Evolutionary conservation across 2,113 vertebrate species (phyloP).

Genomic region (Ivindomyrus marchei): DNA sequence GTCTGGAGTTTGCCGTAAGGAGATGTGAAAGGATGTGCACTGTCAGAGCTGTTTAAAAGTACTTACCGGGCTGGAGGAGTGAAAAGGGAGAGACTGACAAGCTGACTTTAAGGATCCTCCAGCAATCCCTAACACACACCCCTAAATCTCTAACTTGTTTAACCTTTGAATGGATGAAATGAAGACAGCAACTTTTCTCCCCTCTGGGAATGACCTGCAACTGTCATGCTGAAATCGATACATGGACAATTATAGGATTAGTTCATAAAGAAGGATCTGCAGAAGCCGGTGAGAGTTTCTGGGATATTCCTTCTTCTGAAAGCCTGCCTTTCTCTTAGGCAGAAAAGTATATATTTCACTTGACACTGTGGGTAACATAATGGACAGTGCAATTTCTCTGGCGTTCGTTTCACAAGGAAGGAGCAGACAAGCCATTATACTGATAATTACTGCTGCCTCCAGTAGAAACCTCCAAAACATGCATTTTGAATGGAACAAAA

Average conservation of each 20-base stretch:
- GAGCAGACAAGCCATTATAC: neutral
- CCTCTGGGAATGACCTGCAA: conserved; percentile 34
- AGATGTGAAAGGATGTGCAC: neutral
- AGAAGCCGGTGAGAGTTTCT: conserved; percentile 46
- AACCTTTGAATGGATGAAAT: conserved; percentile 31
- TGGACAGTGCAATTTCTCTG: conserved; percentile 1
- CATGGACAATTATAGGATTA: conserved; percentile 63
- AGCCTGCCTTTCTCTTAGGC: conserved; percentile 44
- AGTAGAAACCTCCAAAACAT: neutral
- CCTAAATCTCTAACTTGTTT: conserved; percentile 26
- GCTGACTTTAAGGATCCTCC: neutral
- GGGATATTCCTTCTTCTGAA: conserved; percentile 40
- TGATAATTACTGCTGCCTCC: neutral
- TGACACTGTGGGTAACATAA: conserved; percentile 47
- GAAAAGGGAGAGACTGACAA: neutral
- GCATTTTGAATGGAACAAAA: neutral
- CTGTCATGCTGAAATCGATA: conserved; percentile 57
- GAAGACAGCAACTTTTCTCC: conserved; percentile 12
- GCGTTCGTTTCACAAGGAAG: conserved; percentile 4
- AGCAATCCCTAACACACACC: neutral
- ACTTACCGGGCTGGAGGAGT: neutral
- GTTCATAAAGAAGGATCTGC: conserved; percentile 55
- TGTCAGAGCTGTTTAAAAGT: neutral
- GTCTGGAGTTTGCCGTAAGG: neutral
- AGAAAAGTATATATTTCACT: conserved; percentile 50